phyloP scores from a whole-genome alignment of 2,113 vertebrate species.

The Upupa epops region DNA sequence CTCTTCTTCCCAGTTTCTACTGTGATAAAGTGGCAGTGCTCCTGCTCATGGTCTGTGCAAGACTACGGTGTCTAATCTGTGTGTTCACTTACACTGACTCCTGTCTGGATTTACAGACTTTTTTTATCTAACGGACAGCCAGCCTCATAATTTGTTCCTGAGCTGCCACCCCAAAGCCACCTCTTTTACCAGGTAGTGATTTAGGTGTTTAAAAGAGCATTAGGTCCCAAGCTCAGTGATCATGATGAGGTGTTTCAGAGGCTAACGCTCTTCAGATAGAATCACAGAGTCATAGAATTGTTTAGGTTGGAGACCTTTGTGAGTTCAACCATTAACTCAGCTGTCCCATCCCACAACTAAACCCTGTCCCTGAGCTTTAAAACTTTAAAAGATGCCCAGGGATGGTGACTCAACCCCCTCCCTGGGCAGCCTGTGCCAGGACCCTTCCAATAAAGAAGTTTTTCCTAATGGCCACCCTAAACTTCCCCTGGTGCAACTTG shows the following conservation, averaged over 20 bases:
- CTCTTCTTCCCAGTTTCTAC: not conserved
- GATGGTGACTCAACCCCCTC: no score
- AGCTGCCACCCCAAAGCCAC: not conserved
- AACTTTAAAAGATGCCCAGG: no score
- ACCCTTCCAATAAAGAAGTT: no score
- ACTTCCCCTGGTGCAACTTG: no score
- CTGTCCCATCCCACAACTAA: no score
- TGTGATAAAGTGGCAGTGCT: not conserved
- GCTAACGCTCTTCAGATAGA: not conserved
- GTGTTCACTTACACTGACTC: not conserved
- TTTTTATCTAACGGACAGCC: not conserved
- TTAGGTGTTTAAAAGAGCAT: not conserved
- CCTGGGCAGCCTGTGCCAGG: no score
- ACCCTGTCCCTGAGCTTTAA: no score
- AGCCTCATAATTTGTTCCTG: not conserved
- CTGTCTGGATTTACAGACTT: not conserved
- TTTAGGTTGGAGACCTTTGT: no score
- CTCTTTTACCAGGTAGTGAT: not conserved
- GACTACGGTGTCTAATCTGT: not conserved
- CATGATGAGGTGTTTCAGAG: not conserved
- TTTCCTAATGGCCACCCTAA: no score
- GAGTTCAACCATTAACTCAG: no score
- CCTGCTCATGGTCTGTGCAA: not conserved
- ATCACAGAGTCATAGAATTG: no score
- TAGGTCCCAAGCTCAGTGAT: not conserved